Evolutionary conservation across 2,888 invertebrate genomes (phyloP).

Genomic region (Caenorhabditis sp.): DNA sequence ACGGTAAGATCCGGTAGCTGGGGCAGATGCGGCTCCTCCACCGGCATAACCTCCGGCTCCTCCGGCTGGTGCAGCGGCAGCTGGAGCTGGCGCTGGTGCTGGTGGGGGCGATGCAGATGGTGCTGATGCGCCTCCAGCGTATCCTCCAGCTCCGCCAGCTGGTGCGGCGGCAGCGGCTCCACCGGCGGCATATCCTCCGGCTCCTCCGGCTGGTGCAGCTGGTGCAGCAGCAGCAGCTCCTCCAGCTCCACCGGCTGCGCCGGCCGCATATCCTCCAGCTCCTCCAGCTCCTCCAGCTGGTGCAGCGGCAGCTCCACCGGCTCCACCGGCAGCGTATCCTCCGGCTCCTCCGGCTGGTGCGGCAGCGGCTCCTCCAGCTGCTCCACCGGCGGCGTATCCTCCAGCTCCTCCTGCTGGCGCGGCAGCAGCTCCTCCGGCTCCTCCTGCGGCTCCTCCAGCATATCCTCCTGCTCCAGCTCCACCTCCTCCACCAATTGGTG

Average conservation of each 20-base stretch:
- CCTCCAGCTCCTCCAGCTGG: neutral
- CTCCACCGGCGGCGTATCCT: neutral
- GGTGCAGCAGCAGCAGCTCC: neutral
- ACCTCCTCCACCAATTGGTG: conserved; percentile 8
- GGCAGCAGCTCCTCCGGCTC: conserved; percentile 6
- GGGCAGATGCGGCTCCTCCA: neutral
- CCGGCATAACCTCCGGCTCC: neutral
- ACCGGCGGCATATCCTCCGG: neutral
- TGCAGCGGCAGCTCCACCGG: neutral
- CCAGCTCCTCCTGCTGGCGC: conserved; percentile 9
- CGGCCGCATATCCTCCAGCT: too few species aligned
- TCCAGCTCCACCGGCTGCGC: neutral
- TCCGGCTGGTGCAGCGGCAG: neutral
- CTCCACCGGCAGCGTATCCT: neutral
- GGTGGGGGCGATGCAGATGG: neutral
- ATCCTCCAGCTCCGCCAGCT: neutral
- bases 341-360: neutral
- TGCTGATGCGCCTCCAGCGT: neutral
- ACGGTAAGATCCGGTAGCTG: neutral
- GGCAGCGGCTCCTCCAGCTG: neutral
- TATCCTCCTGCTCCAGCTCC: conserved; percentile 7
- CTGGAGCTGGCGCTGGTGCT: neutral
- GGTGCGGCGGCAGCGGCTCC: neutral
- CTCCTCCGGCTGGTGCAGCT: neutral
- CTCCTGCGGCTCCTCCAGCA: neutral